phyloP scores from a whole-genome alignment of 2,113 vertebrate species.

The Tautogolabrus adspersus region DNA sequence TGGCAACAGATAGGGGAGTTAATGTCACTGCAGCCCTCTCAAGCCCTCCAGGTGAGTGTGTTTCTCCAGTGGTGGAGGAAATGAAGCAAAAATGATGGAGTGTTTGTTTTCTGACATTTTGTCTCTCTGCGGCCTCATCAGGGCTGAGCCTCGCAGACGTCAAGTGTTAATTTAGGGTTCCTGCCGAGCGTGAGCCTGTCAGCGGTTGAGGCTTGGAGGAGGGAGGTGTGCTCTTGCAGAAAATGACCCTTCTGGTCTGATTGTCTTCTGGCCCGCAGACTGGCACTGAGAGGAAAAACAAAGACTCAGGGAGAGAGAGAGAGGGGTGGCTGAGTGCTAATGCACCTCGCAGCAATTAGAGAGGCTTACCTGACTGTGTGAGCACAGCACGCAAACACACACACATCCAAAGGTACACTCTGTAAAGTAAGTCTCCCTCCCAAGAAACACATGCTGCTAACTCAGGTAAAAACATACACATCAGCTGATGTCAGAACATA shows the following conservation, averaged over 20 bases:
- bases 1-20: constrained; percentile 78
- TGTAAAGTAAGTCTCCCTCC: constrained; percentile 30
- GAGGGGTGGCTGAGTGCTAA: constrained; percentile 81
- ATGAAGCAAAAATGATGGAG: constrained; percentile 91
- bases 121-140: constrained; percentile 83
- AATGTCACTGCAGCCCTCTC: constrained; percentile 83
- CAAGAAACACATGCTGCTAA: constrained; percentile 32
- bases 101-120: constrained; percentile 91
- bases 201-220: constrained; percentile 84
- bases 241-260: constrained; percentile 93
- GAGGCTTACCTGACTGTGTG: constrained; percentile 79
- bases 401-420: constrained; percentile 48
- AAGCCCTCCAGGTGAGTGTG: constrained; percentile 88
- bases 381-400: constrained; percentile 72
- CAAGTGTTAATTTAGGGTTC: constrained; percentile 91
- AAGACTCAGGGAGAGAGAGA: constrained; percentile 54
- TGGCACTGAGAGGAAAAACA: constrained; percentile 84
- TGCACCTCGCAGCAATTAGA: constrained; percentile 83
- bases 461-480: constrained; percentile 49
- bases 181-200: constrained; percentile 89
- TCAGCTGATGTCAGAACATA: constrained; percentile 51
- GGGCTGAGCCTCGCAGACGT: constrained; percentile 86
- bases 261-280: constrained; percentile 85
- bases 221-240: constrained; percentile 91
- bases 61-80: constrained; percentile 85